These are phyloP conservation scores for Apoda limacodes DNA, from an alignment of 2,888 invertebrate genomes.

Conservation along the genomic window DNA sequence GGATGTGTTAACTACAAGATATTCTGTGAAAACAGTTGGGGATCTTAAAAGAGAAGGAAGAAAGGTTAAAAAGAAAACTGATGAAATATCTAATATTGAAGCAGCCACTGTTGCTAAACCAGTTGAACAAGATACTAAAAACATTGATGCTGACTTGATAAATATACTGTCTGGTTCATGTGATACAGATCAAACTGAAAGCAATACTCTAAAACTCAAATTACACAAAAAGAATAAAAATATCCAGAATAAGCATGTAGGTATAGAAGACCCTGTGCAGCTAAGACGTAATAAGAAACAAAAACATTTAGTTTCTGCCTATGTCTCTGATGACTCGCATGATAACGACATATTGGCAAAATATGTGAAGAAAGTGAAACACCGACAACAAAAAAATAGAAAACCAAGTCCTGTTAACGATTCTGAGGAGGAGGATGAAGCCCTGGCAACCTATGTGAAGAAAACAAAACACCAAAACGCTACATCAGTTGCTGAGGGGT, in stretches of 20 bases:
- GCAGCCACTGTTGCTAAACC: too few relatives aligned
- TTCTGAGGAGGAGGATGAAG: conserved; percentile 19
- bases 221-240: conserved; percentile 45
- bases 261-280: conserved; percentile 35
- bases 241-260: conserved; percentile 36
- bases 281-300: too few relatives aligned
- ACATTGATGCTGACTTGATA: conserved; percentile 46
- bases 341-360: too few relatives aligned
- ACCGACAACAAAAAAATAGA: neutral
- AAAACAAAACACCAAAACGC: too few relatives aligned
- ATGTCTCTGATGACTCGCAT: too few relatives aligned
- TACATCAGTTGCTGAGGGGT: neutral
- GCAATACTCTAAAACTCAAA: too few relatives aligned
- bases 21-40: conserved; percentile 46
- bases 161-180: conserved; percentile 41
- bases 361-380: neutral
- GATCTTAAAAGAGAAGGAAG: conserved; percentile 54
- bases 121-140: conserved; percentile 34
- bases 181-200: conserved; percentile 32
- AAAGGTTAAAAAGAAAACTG: conserved; percentile 47
- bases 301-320: too few relatives aligned
- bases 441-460: too few relatives aligned
- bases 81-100: too few relatives aligned
- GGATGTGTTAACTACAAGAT: conserved; percentile 53
- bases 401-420: conserved; percentile 30